phyloP scores from a whole-genome alignment of 2,888 invertebrate species.

The Acanthopleura granulata region DNA sequence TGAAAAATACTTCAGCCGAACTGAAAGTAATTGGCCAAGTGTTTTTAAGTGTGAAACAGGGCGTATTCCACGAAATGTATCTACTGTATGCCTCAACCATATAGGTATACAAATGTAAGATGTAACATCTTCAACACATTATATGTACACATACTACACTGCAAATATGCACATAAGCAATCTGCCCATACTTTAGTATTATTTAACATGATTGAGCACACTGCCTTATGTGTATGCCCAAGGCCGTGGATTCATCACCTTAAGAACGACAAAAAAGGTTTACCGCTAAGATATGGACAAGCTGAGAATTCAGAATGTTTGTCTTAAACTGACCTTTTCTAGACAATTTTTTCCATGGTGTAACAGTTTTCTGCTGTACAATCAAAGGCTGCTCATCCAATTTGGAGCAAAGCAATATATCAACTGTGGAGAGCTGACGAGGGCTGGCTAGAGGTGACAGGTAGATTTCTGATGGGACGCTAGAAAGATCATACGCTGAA shows the following conservation, averaged over 20 bases:
- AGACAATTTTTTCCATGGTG: not conserved
- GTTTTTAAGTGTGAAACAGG: not conserved
- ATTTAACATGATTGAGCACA: no score
- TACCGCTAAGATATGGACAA: no score
- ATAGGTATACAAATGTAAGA: no score
- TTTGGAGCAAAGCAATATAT: constrained; percentile 25
- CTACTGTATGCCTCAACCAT: no score
- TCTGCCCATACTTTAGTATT: no score
- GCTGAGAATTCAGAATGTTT: no score
- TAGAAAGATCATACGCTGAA: constrained; percentile 16
- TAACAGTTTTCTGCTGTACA: not conserved
- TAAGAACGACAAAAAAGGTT: no score
- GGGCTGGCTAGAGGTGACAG: constrained; percentile 29
- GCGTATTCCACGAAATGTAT: not conserved
- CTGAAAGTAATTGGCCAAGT: not conserved
- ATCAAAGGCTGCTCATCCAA: constrained; percentile 13
- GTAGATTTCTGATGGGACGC: constrained; percentile 31
- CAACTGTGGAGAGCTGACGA: constrained; percentile 25
- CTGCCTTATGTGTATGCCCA: no score
- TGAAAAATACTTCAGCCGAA: not conserved
- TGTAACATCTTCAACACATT: no score
- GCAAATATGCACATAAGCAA: no score
- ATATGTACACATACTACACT: no score
- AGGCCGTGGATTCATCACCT: no score
- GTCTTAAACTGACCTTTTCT: constrained; percentile 11